phyloP scores from a whole-genome alignment of 2,113 vertebrate genomes.

The Romanogobio albipinnatus region DNA sequence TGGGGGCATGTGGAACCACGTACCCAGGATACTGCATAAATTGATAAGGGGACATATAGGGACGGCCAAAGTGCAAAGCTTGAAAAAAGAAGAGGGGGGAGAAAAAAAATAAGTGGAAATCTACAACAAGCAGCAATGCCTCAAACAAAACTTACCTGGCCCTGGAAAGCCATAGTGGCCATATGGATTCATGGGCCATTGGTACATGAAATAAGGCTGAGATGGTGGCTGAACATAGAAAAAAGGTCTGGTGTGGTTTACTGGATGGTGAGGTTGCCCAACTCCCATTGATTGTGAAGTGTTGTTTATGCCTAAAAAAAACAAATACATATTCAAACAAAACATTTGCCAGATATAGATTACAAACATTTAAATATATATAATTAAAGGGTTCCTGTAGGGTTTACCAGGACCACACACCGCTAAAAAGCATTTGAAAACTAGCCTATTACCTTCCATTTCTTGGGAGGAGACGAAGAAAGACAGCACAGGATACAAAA shows the following conservation, averaged over 20 bases:
- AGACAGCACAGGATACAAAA: constrained; percentile 60
- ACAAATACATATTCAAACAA: neutral
- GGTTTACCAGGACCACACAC: too few species aligned
- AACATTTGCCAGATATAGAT: too few species aligned
- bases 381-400: neutral
- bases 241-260: constrained; percentile 66
- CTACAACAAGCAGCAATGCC: neutral
- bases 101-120: too few species aligned
- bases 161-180: constrained; percentile 59
- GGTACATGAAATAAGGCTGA: constrained; percentile 63
- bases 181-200: constrained; percentile 64
- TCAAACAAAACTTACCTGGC: constrained; percentile 53
- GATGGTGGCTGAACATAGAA: constrained; percentile 67
- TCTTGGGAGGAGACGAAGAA: constrained; percentile 43
- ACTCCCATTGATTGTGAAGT: constrained; percentile 61
- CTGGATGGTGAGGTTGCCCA: constrained; percentile 58
- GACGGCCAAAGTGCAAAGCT: constrained; percentile 57
- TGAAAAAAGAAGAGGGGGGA: neutral
- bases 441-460: constrained; percentile 63
- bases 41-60: constrained; percentile 61
- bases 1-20: constrained; percentile 61
- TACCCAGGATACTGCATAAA: constrained; percentile 66
- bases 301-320: constrained; percentile 58
- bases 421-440: neutral
- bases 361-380: too few species aligned